These are phyloP conservation scores for Drosophila elegans DNA, from an alignment of 1,140 invertebrate species.

Conservation along the genomic window DNA sequence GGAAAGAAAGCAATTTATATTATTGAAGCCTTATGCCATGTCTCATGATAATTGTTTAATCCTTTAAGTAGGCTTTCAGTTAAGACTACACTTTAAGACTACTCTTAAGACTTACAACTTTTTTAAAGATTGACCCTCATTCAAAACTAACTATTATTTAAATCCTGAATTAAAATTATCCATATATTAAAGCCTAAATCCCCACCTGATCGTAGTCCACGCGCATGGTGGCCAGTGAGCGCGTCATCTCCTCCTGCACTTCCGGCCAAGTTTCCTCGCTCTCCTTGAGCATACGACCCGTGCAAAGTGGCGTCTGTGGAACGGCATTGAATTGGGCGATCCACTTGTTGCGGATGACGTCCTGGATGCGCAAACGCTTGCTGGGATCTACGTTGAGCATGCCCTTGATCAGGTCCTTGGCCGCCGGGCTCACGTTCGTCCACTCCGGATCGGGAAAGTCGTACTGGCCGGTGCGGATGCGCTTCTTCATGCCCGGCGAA, in stretches of 20 bases:
- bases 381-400: constrained; percentile 97
- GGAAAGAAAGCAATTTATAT: background rate
- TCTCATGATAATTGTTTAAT: too few species aligned
- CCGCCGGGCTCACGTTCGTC: constrained; percentile 96
- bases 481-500: constrained; percentile 99
- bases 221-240: constrained; percentile 97
- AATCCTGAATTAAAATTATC: background rate
- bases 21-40: too few species aligned
- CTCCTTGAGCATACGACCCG: constrained; percentile 94
- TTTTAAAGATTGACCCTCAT: too few species aligned
- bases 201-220: constrained; percentile 94
- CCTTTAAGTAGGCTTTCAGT: too few species aligned
- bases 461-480: constrained; percentile 97
- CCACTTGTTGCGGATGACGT: constrained; percentile 96
- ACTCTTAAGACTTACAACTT: too few species aligned
- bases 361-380: constrained; percentile 94
- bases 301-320: constrained; percentile 96
- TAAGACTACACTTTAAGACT: too few species aligned
- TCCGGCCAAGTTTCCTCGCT: constrained; percentile 97
- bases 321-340: constrained; percentile 95
- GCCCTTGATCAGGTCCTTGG: constrained; percentile 97
- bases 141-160: too few species aligned
- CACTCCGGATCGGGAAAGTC: constrained; percentile 98
- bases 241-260: constrained; percentile 99
- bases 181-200: background rate